Evolutionary conservation across 2,888 invertebrate genomes (phyloP).

Genomic region (Phaedon cochleariae): DNA sequence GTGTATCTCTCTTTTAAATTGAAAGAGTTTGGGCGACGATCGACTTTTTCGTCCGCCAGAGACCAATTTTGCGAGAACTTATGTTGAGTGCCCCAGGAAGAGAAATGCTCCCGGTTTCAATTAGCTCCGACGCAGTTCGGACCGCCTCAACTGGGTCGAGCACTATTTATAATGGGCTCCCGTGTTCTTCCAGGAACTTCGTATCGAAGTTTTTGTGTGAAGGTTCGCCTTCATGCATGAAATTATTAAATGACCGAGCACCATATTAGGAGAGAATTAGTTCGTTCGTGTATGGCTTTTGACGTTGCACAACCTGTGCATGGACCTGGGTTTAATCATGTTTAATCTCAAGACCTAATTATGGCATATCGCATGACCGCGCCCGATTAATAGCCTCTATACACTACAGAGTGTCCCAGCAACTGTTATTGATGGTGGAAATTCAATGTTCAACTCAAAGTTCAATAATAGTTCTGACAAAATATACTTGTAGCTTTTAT

Average conservation of each 20-base stretch:
- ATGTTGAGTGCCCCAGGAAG: background rate
- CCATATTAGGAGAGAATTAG: background rate
- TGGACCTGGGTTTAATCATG: background rate
- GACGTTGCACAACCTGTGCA: background rate
- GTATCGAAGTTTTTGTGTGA: background rate
- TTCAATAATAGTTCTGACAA: no score
- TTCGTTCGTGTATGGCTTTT: background rate
- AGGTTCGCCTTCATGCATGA: background rate
- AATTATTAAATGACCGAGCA: background rate
- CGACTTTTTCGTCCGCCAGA: background rate
- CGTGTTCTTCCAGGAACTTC: background rate
- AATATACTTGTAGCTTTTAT: no score
- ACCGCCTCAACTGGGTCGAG: background rate
- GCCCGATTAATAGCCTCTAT: background rate
- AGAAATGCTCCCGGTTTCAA: background rate
- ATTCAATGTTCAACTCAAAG: no score
- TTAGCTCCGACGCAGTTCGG: background rate
- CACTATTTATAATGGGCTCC: background rate
- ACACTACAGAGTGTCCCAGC: no score
- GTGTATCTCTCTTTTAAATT: background rate
- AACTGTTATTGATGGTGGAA: no score
- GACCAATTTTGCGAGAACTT: background rate
- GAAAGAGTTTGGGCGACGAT: background rate
- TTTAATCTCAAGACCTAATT: background rate
- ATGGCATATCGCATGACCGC: background rate